Conservation (phyloP, 2,113 vertebrate genomes). For the Dryoscopus gambensis region DNA sequence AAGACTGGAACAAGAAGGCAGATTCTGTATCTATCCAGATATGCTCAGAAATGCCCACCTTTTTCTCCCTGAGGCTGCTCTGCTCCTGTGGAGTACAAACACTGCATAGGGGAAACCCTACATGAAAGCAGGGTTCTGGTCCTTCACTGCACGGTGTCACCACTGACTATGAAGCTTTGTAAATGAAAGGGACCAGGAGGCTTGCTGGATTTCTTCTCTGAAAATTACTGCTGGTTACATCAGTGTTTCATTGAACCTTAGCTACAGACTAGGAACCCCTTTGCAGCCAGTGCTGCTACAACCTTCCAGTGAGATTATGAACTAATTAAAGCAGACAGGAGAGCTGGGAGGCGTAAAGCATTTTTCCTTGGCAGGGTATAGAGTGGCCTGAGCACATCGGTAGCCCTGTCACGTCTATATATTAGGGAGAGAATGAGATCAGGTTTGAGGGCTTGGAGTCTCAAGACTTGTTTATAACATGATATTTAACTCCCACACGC, state of each 20-base stretch:
- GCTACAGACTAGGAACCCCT: not conserved
- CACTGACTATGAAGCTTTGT: not conserved
- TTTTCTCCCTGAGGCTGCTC: not conserved
- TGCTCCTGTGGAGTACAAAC: rapidly evolving
- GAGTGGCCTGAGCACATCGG: not conserved
- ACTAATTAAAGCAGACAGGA: not conserved
- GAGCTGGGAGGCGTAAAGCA: not conserved
- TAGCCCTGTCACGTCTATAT: not conserved
- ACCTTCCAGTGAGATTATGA: not conserved
- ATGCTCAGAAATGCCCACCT: not conserved
- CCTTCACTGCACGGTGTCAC: not conserved
- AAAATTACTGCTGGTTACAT: not conserved
- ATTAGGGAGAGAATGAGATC: not conserved
- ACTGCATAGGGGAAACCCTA: rapidly evolving
- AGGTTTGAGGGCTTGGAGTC: not conserved
- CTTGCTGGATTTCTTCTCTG: not conserved
- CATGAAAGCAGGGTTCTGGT: not conserved
- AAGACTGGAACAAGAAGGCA: not conserved
- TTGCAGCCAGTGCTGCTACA: not conserved
- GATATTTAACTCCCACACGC: not conserved
- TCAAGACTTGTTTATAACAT: not conserved
- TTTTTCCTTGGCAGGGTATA: not conserved
- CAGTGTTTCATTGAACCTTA: not conserved
- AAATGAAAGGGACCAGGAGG: not conserved
- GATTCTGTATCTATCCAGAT: not conserved